Evolutionary conservation across 92 coral and sea anemone species (phyloP), one percentile per base, ranked within the genome.

Genomic region (Scolanthus callimorphus): DNA sequence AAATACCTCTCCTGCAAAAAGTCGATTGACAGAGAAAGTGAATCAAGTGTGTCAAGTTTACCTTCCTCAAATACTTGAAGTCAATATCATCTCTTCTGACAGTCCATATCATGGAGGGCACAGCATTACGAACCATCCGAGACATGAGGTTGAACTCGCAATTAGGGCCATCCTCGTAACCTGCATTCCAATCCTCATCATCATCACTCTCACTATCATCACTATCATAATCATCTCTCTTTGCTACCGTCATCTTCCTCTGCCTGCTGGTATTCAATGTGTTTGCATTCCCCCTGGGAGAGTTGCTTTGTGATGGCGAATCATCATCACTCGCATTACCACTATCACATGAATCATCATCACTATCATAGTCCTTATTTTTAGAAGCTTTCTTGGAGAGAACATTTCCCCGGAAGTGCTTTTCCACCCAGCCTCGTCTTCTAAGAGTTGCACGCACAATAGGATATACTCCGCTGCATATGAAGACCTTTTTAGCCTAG

Each of bases 91-190:
- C 97, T 31, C 97, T 71, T 28, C 70, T 85, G 48, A 85, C 81
- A 20, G 97, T 88, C 97, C 97, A 91, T 11, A 91, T 79, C 20
- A 91, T 83, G 8, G 92, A 75, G 1, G 91, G 83, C 1, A 73
- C 76, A 41, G 97, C 96, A 57, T 91, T 91, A 15, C 97, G 81
- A 26, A 89, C 95, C 84, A 82, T 68, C 50, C 97, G 69, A 28
- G 97, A 91, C 98, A 92, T 84, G 2, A 92, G 72, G 48, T 90
- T 84, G 27, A 88, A 92, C 70, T 92, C 98, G 78, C 94, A 84
- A 55, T 89, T 71, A 22, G 91, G 87, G 0, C 85, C 88, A 0
- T 60, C 82, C 51, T 92, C 98, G 31, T 86, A 80, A 13, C 98
- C 98, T 3, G 98, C 98, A 48, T 79, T 88, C 98, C 98, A 92